Conservation (phyloP, 1,140 invertebrate genomes). For the Zaprionus camerounensis region DNA sequence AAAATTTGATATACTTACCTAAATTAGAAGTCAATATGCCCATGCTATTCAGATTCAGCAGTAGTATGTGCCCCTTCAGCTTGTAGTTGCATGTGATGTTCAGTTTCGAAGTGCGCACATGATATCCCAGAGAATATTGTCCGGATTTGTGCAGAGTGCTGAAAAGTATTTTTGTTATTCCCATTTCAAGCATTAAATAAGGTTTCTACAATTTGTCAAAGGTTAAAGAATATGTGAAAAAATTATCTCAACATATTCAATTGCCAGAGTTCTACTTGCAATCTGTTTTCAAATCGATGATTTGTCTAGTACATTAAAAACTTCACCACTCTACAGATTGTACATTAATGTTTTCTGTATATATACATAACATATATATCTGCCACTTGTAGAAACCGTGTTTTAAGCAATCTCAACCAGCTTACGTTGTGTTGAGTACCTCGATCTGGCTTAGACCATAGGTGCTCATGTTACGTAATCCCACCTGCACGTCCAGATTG, state of each 20-base stretch:
- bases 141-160: slow-evolving; percentile 24
- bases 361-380: too few species aligned
- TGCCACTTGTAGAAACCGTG: background rate
- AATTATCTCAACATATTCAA: background rate
- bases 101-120: slow-evolving; percentile 31
- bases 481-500: slow-evolving; percentile 45
- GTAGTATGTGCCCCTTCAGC: slow-evolving; percentile 34
- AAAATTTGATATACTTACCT: slow-evolving; percentile 6
- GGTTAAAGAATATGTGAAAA: too few species aligned
- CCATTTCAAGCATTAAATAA: background rate
- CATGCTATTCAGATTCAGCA: slow-evolving; percentile 40
- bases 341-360: too few species aligned
- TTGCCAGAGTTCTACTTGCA: background rate
- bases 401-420: background rate
- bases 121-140: slow-evolving; percentile 40
- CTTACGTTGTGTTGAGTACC: slow-evolving; percentile 50
- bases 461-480: slow-evolving; percentile 45
- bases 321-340: too few species aligned
- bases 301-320: too few species aligned
- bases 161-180: background rate
- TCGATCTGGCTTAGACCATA: slow-evolving; percentile 44
- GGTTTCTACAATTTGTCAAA: background rate
- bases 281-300: too few species aligned
- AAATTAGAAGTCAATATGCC: slow-evolving; percentile 24
- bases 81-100: slow-evolving; percentile 34